phyloP scores from a whole-genome alignment of 2,113 vertebrate genomes.

The Paracanthobrama guichenoti region DNA sequence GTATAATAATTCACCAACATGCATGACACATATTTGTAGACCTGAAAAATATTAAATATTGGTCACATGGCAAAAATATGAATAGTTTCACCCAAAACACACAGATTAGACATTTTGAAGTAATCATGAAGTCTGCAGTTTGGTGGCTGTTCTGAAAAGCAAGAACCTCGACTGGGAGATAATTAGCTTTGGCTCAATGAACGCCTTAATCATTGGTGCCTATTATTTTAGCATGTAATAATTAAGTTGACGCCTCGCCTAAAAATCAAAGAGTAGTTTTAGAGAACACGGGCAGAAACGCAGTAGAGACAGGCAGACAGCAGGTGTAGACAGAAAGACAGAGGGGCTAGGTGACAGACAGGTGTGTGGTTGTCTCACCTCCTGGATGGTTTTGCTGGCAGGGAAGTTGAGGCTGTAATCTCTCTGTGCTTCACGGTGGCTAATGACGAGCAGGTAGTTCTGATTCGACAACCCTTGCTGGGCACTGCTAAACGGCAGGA shows the following conservation, averaged over 20 bases:
- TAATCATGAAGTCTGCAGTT: not conserved
- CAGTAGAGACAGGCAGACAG: slow-evolving; percentile 5
- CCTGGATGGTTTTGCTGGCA: slow-evolving; percentile 96
- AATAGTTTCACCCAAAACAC: not conserved
- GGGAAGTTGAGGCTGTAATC: slow-evolving; percentile 99
- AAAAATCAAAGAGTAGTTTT: not conserved
- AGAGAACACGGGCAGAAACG: not conserved
- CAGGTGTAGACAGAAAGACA: slow-evolving; percentile 33
- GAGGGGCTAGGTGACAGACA: slow-evolving; percentile 29
- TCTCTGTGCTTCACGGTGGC: slow-evolving; percentile 96
- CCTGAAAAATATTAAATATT: not conserved
- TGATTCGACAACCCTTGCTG: slow-evolving; percentile 97
- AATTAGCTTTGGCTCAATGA: slow-evolving; percentile 11
- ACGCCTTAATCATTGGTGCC: not conserved
- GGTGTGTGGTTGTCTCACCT: slow-evolving; percentile 80
- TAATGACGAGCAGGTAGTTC: slow-evolving; percentile 97
- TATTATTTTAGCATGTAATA: slow-evolving; percentile 31
- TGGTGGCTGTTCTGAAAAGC: not conserved
- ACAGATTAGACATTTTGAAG: not conserved
- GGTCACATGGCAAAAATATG: not conserved
- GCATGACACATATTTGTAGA: not conserved
- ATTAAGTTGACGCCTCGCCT: slow-evolving; percentile 7
- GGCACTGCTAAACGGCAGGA: slow-evolving; percentile 75
- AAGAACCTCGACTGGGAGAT: not conserved
- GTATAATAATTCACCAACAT: not conserved